Base-by-base conservation (phyloP, 2,113 vertebrate genomes). In the Speoplatyrhinus poulsoni region DNA sequence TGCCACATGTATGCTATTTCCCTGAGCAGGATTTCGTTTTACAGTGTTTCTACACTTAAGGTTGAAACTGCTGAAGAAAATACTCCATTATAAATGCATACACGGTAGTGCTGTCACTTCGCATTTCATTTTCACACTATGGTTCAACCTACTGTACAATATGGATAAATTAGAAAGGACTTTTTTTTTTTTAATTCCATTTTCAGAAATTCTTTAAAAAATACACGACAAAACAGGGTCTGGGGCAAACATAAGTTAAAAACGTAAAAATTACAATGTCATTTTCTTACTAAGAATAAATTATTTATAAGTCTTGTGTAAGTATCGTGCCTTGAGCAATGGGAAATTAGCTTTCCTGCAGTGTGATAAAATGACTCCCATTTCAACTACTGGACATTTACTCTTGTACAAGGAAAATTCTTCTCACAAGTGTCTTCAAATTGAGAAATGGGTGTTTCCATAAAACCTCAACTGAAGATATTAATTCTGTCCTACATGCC, bases 201-300 rank as follows among this genome's bases (percentile, higher is more conserved):
- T 19, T 26, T 26, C 2, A 26, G 26, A 26, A 26, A 26, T 26
- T 19, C 19, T 19, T 26, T 26, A 26, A 26, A 60, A 60, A 46
- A 47, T 60, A 59, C 69, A 59, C 77, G 72, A 73, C 67, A 81
- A 26, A 26, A 58, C 59, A 71, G 62, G 53, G 75, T 86, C 67
- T 67, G 61, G 65, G 77, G 72, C 60, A 82, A 79, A 64, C 67
- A 54, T 67, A 76, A 85, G 83, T 81, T 81, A 77, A 75, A 88
- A 73, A 87, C 77, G 86, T 76, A 61, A 82, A 47, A 84, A 83
- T 80, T 75, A 81, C 64, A 87, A 78, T 85, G 73, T 73, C 82
- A 82, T 79, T 83, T 87, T 73, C 50, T 62, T 81, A 77, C 71
- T 72, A 41, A 60, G 63, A 72, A 58, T 66, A 84, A 82, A 82